Evolutionary conservation across 2,888 invertebrate genomes (phyloP).

Genomic region (Auanema freiburgensis): DNA sequence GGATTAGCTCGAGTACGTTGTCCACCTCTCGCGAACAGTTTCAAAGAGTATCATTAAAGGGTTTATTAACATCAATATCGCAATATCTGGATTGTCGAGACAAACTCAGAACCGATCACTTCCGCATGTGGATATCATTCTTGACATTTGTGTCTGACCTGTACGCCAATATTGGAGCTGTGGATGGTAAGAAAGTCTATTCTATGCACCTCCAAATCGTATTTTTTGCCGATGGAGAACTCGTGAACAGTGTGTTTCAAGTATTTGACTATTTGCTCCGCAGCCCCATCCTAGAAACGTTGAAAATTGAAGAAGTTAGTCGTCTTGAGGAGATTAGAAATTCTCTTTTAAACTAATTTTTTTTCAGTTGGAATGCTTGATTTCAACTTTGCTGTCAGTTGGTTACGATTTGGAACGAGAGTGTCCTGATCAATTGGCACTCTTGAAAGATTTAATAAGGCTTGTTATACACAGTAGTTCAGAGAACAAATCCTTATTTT

Average conservation of each 20-base stretch:
- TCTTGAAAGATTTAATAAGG: slow-evolving; percentile 56
- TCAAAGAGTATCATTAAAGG: slow-evolving; percentile 19
- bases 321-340: too few relatives aligned
- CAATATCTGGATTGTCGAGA: slow-evolving; percentile 60
- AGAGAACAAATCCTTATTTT: not conserved
- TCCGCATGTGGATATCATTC: slow-evolving; percentile 60
- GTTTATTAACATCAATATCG: slow-evolving; percentile 45
- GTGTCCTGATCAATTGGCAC: slow-evolving; percentile 56
- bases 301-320: slow-evolving; percentile 62
- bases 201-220: not conserved
- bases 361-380: slow-evolving; percentile 58
- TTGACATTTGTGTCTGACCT: slow-evolving; percentile 59
- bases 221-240: slow-evolving; percentile 39
- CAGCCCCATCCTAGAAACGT: slow-evolving; percentile 53
- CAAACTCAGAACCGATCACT: slow-evolving; percentile 52
- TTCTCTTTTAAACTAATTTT: not conserved
- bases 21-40: not conserved
- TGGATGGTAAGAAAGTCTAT: slow-evolving; percentile 3
- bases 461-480: not conserved
- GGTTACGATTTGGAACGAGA: slow-evolving; percentile 63
- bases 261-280: slow-evolving; percentile 59
- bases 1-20: slow-evolving; percentile 42
- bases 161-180: slow-evolving; percentile 54
- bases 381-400: slow-evolving; percentile 54
- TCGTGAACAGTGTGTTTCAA: slow-evolving; percentile 59